A percentile compares a stretch with the other conserved stretches of the same genome.
Evolutionary conservation across 2,797 vertebrate species (phyloP).

Genomic region (Chloroceryle inda): DNA sequence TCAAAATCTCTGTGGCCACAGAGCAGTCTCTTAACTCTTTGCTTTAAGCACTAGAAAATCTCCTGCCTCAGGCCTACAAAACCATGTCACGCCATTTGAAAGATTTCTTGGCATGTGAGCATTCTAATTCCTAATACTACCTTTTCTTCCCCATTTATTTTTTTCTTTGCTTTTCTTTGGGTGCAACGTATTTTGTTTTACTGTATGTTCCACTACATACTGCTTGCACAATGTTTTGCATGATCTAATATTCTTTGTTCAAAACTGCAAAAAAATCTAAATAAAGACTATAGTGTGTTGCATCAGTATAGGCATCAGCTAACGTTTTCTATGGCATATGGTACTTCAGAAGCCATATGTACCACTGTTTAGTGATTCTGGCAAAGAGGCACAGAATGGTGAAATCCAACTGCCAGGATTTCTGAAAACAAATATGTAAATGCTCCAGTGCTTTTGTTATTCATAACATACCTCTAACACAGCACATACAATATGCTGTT

Average conservation of each 20-base stretch:
- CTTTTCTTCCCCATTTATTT: background rate
- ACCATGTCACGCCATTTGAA: constrained; percentile 2
- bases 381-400: constrained; percentile 94
- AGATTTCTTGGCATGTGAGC: constrained; percentile 52
- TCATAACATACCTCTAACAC: constrained; percentile 88
- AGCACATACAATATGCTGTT: constrained; percentile 88
- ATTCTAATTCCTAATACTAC: constrained; percentile 37
- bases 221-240: constrained; percentile 84
- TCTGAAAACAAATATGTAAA: constrained; percentile 96
- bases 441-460: constrained; percentile 90
- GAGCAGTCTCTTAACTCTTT: background rate
- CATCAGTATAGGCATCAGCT: constrained; percentile 95
- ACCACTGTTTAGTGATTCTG: constrained; percentile 99
- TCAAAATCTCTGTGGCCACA: background rate
- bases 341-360: constrained; percentile 99
- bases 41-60: background rate
- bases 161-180: constrained; percentile 67
- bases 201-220: constrained; percentile 64
- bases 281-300: constrained; percentile 88
- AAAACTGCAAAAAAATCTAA: constrained; percentile 88
- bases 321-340: constrained; percentile 98
- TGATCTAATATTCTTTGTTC: constrained; percentile 87
- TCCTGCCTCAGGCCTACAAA: background rate
- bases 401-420: constrained; percentile 94
- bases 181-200: constrained; percentile 63